phyloP scores from a whole-genome alignment of 2,113 vertebrate genomes.

The Sciurus niger region DNA sequence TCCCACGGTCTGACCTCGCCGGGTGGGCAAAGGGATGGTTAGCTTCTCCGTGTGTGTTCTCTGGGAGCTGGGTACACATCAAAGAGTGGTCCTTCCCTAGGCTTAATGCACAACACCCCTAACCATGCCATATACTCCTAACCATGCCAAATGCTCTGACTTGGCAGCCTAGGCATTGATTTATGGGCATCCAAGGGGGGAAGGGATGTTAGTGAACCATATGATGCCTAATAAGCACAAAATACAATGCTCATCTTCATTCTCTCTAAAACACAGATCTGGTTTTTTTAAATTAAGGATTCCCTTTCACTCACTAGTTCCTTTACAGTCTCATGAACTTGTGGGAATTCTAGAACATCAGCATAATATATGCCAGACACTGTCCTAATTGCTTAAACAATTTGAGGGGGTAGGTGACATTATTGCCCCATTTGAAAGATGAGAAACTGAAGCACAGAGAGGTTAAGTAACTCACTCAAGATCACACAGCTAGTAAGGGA shows the following conservation, averaged over 20 bases:
- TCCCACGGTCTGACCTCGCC: neutral
- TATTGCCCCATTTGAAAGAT: conserved; percentile 43
- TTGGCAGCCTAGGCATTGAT: conserved; percentile 36
- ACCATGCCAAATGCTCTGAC: conserved; percentile 12
- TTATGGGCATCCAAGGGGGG: neutral
- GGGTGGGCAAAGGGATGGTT: neutral
- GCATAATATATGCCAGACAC: neutral
- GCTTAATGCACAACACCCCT: conserved; percentile 61
- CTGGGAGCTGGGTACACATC: conserved; percentile 24
- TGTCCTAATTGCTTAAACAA: conserved; percentile 35
- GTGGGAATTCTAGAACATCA: conserved; percentile 38
- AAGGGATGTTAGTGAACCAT: conserved; percentile 22
- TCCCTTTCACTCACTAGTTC: conserved; percentile 56
- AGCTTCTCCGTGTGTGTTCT: conserved; percentile 41
- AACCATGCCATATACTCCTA: neutral
- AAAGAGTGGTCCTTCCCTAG: conserved; percentile 50
- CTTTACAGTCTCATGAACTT: conserved; percentile 13
- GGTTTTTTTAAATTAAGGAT: neutral
- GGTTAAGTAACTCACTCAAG: conserved; percentile 56
- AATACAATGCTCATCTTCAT: conserved; percentile 21
- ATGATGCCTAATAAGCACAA: neutral
- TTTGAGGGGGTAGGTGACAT: neutral
- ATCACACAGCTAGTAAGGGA: conserved; percentile 27
- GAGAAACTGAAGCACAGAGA: conserved; percentile 56
- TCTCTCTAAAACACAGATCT: conserved; percentile 39